Evolutionary conservation across 2,797 vertebrate species (phyloP).

Genomic region (Hylomyscus alleni): DNA sequence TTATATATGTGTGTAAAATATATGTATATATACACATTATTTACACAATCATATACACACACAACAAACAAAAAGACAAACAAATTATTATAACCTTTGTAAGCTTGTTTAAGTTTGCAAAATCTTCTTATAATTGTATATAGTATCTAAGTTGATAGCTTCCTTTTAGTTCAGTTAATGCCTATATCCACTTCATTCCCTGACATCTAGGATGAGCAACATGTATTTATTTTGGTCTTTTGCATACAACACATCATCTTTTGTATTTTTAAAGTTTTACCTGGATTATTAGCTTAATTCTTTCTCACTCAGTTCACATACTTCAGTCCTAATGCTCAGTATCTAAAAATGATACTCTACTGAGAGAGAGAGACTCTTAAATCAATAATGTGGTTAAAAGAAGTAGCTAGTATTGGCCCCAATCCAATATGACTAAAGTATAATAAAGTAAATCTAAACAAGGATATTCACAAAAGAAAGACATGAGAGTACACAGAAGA

Average conservation of each 20-base stretch:
- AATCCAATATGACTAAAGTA: not conserved
- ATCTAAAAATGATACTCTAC: not conserved
- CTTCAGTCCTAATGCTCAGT: not conserved
- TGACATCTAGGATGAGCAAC: not conserved
- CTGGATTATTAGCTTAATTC: not conserved
- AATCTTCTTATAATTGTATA: not conserved
- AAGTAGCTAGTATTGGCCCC: not conserved
- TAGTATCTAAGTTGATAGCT: not conserved
- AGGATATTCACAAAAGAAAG: not conserved
- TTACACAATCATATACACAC: not conserved
- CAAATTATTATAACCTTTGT: not conserved
- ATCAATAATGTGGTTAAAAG: not conserved
- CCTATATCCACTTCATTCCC: not conserved
- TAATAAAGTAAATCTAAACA: not conserved
- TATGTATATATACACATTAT: not conserved
- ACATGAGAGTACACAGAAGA: too few relatives aligned
- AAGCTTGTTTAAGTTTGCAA: not conserved
- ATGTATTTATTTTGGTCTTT: not conserved
- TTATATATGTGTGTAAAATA: not conserved
- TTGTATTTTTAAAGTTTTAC: not conserved
- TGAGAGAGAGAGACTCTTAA: not conserved
- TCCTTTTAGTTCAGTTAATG: not conserved
- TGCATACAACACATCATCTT: not conserved
- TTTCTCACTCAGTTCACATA: not conserved
- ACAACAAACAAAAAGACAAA: not conserved